These are phyloP conservation scores for Apistogramma diplotaenia DNA, from an alignment of 2,113 vertebrate species.

Conservation along the genomic window DNA sequence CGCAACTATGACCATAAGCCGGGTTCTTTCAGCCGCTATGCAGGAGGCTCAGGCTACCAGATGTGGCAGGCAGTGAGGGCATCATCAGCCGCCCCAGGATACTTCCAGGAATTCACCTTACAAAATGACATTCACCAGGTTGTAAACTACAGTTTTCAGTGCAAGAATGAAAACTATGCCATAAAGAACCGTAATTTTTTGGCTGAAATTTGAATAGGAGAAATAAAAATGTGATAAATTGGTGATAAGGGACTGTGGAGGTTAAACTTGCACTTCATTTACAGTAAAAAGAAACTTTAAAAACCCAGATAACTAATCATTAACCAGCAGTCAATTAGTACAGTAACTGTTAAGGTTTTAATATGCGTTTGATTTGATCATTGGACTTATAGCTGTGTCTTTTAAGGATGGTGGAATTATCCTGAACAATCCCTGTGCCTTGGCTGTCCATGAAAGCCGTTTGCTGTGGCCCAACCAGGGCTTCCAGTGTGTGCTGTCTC, in stretches of 20 bases:
- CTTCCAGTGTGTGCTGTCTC: constrained; percentile 78
- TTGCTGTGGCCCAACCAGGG: constrained; percentile 75
- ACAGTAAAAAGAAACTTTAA: neutral
- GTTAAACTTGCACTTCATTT: neutral
- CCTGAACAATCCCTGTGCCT: constrained; percentile 77
- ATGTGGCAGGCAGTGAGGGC: constrained; percentile 79
- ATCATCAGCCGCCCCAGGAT: constrained; percentile 78
- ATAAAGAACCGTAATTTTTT: neutral
- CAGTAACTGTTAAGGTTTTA: neutral
- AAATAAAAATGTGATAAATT: neutral
- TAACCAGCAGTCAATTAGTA: too few species aligned
- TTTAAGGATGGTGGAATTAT: constrained; percentile 76
- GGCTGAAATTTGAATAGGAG: neutral
- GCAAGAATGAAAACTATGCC: neutral
- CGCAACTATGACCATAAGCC: constrained; percentile 78
- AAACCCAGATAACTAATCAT: neutral
- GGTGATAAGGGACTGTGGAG: neutral
- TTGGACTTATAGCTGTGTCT: neutral
- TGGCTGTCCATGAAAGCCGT: constrained; percentile 76
- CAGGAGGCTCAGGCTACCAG: constrained; percentile 67
- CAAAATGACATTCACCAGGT: constrained; percentile 79
- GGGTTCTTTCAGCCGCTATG: constrained; percentile 69
- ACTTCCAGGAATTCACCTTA: constrained; percentile 76
- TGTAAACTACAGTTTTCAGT: neutral
- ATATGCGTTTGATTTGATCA: neutral